A percentile compares a stretch with the other conserved stretches of the same genome.
Evolutionary conservation across 2,113 vertebrate species (phyloP).

Genomic region (Xiphophorus couchianus): DNA sequence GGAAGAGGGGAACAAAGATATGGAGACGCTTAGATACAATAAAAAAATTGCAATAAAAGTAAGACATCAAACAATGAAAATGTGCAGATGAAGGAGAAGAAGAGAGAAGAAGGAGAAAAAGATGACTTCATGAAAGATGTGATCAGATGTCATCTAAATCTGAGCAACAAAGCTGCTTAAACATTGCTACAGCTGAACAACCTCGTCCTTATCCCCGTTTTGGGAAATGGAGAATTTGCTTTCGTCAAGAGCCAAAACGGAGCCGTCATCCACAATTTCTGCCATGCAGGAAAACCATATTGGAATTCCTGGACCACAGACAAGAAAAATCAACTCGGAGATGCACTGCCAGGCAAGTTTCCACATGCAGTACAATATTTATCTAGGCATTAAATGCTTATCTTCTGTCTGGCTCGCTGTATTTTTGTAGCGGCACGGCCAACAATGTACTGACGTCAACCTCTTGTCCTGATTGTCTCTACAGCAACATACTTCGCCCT

Average conservation of each 20-base stretch:
- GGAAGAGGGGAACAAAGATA: slow-evolving; percentile 28
- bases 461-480: slow-evolving; percentile 57
- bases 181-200: slow-evolving; percentile 12
- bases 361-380: slow-evolving; percentile 68
- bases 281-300: slow-evolving; percentile 66
- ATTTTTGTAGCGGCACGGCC: slow-evolving; percentile 70
- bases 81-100: slow-evolving; percentile 2
- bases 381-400: slow-evolving; percentile 70
- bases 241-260: slow-evolving; percentile 43
- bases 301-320: slow-evolving; percentile 76
- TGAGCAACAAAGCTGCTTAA: background rate
- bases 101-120: background rate
- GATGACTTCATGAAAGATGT: background rate
- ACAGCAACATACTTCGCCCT: slow-evolving; percentile 44
- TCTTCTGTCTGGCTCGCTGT: slow-evolving; percentile 72
- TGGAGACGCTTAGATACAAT: slow-evolving; percentile 23
- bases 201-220: slow-evolving; percentile 36
- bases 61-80: background rate
- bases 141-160: slow-evolving; percentile 15
- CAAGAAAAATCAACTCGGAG: slow-evolving; percentile 67
- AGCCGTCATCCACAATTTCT: slow-evolving; percentile 67
- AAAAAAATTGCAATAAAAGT: background rate
- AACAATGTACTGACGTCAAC: slow-evolving; percentile 72
- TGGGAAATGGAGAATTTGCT: slow-evolving; percentile 54
- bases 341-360: slow-evolving; percentile 64